A percentile compares a stretch with the other conserved stretches of the same genome.
These are phyloP conservation scores for Gobiocypris rarus DNA, from an alignment of 2,113 vertebrate species.

Conservation along the genomic window DNA sequence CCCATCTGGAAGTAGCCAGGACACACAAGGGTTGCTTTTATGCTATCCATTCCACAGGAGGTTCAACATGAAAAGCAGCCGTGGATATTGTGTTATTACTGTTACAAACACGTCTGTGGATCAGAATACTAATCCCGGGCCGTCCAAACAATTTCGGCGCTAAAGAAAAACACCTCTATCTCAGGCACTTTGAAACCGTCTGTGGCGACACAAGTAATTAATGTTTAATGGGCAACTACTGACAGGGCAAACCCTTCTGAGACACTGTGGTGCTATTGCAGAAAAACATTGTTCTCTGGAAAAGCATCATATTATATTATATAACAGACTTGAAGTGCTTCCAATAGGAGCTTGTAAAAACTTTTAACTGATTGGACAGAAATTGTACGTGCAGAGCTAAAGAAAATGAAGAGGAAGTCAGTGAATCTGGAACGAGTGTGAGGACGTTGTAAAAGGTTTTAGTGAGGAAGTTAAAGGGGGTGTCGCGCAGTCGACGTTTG, in stretches of 20 bases:
- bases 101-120: constrained; percentile 76
- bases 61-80: constrained; percentile 76
- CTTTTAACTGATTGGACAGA: not conserved
- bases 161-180: constrained; percentile 59
- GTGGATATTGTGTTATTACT: constrained; percentile 82
- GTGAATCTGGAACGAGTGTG: constrained; percentile 53
- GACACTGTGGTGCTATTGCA: not conserved
- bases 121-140: constrained; percentile 77
- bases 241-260: constrained; percentile 23
- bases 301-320: not conserved
- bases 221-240: constrained; percentile 42
- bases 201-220: constrained; percentile 28
- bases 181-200: constrained; percentile 61
- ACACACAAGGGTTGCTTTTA: constrained; percentile 80
- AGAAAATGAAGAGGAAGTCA: constrained; percentile 37
- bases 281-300: not conserved
- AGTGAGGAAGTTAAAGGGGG: constrained; percentile 63
- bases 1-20: constrained; percentile 81
- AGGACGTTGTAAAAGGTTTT: constrained; percentile 68
- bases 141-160: constrained; percentile 61
- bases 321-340: not conserved
- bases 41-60: constrained; percentile 78
- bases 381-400: constrained; percentile 1
- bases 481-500: constrained; percentile 56
- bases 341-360: not conserved